Base-by-base conservation (phyloP, 2,888 invertebrate genomes). In the Hirtodrosophila alboralis region DNA sequence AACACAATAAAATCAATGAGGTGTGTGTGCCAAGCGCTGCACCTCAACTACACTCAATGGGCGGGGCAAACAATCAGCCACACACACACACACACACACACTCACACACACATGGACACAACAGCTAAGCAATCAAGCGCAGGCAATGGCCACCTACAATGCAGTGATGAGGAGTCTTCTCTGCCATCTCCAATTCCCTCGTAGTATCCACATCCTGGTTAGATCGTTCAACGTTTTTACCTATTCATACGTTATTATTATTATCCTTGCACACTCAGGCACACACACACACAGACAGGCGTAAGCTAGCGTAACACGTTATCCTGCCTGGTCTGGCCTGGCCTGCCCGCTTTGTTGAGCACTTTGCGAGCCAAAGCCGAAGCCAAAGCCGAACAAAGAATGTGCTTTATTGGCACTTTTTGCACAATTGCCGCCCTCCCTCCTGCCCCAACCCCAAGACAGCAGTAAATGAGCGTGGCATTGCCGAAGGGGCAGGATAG, bases 381-480 rank as follows among this genome's bases (percentile, higher is more conserved):
- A 36, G 41, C 34, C 30, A 38, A 56, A 60, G 61, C 67, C 56
- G 80, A 86, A 88, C 88, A 88, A 88, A 87, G 89, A 88, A 88
- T 88, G 72, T 88, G 88, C 88, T 88, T 88, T 88, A 88, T 88
- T 88, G 89, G 88, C 88, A 88, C 87, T 88, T 88, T 88, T 87
- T 81, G 75, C 84, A 81, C 86, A 87, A 81, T 88, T 84, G 77
- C 67, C 64, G 60, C 58, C 47, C 51, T 44, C 30, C 10, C 9
- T 27, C 47, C 67, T 60, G 60, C 58, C 47, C 51, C 48, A 27
- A 14, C 9, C 31, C 47, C 31, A 30, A 34, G 14, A 21, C 51
- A 74, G 71, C 71, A 74, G 68, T 81, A 84, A 81, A 81, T 81
- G 80, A 81, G 84, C 84, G 78, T 80, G 84, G 80, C 51, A 73